Evolutionary conservation across 2,113 vertebrate genomes (phyloP).

Genomic region (Hylia prasina): DNA sequence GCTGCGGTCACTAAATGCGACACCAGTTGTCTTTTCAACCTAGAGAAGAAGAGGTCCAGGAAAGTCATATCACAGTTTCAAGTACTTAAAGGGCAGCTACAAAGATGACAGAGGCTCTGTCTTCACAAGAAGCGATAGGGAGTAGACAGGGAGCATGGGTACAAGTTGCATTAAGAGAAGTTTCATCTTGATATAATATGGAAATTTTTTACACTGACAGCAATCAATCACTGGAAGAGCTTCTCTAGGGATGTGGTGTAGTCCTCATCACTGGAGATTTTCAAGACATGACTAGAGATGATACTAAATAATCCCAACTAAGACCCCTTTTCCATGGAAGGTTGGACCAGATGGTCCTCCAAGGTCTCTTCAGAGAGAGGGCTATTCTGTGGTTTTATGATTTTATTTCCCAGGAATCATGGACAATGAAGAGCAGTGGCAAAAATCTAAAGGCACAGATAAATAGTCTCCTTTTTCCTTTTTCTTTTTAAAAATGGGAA

Average conservation of each 20-base stretch:
- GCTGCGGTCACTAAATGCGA: background rate
- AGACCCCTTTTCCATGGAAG: background rate
- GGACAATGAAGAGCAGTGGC: background rate
- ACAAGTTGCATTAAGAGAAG: background rate
- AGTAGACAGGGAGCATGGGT: background rate
- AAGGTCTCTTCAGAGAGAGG: background rate
- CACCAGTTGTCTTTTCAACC: background rate
- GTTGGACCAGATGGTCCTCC: background rate
- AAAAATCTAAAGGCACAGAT: background rate
- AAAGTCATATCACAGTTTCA: background rate
- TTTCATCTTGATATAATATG: background rate
- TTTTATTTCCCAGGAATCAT: background rate
- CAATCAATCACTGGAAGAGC: background rate
- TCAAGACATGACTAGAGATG: background rate
- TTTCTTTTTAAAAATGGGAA: background rate
- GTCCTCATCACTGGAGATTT: background rate
- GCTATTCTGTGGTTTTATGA: background rate
- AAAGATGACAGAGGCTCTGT: background rate
- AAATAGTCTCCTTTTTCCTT: background rate
- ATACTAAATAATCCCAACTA: background rate
- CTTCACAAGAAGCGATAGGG: background rate
- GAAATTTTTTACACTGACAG: background rate
- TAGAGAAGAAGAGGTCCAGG: background rate
- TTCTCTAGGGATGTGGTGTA: background rate
- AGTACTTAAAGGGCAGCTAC: background rate